Evolutionary conservation across 2,797 vertebrate species (phyloP).

Genomic region (Oreochromis grahami): DNA sequence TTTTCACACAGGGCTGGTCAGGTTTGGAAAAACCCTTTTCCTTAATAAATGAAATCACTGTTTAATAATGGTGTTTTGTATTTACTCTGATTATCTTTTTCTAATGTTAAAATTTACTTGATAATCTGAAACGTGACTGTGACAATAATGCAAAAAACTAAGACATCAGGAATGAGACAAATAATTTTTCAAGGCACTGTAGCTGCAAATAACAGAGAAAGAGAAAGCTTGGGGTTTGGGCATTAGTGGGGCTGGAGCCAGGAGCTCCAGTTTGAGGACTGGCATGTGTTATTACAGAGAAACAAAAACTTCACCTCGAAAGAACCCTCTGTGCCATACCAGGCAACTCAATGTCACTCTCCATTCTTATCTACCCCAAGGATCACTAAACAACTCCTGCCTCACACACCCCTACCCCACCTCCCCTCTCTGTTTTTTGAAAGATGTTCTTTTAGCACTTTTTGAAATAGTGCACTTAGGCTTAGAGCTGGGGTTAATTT

Average conservation of each 20-base stretch:
- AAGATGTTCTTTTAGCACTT: not conserved
- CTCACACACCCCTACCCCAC: not conserved
- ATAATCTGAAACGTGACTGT: not conserved
- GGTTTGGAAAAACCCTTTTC: not conserved
- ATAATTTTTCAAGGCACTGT: not conserved
- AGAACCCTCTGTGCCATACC: not conserved
- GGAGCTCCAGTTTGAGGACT: not conserved
- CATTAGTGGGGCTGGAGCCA: not conserved
- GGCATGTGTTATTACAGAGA: not conserved
- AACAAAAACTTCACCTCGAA: too few species aligned
- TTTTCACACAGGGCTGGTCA: not conserved
- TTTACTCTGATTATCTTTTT: fast-evolving
- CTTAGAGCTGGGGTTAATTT: not conserved
- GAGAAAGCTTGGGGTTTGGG: not conserved
- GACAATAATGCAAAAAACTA: too few species aligned
- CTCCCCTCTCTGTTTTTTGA: not conserved
- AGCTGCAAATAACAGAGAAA: not conserved
- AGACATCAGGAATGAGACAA: not conserved
- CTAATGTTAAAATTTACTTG: not conserved
- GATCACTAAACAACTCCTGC: not conserved
- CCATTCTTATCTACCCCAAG: not conserved
- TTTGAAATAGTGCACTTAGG: not conserved
- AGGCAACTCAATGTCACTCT: not conserved
- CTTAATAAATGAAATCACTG: not conserved
- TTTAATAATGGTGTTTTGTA: not conserved